Evolutionary conservation across 2,888 invertebrate genomes (phyloP).

Genomic region (Drosophila picticornis): DNA sequence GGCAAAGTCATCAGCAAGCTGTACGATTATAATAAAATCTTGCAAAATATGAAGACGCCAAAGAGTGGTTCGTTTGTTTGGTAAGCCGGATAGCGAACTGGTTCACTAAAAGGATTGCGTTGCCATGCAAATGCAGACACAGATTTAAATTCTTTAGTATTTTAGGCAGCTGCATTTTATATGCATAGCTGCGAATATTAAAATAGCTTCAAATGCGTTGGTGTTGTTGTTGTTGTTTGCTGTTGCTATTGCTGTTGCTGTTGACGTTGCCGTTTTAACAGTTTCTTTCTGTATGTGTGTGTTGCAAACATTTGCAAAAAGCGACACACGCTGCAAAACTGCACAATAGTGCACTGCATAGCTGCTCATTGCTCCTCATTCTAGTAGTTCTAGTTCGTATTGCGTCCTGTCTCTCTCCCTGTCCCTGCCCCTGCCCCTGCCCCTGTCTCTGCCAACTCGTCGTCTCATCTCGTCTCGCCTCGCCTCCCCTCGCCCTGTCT

Average conservation of each 20-base stretch:
- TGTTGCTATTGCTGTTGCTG: constrained; percentile 42
- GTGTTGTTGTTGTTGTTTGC: constrained; percentile 37
- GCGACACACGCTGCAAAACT: constrained; percentile 79
- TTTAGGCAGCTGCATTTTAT: constrained; percentile 67
- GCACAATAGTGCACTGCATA: constrained; percentile 64
- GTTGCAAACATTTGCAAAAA: constrained; percentile 74
- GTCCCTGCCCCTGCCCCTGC: background rate
- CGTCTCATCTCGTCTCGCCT: background rate
- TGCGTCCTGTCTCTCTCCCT: constrained; percentile 10
- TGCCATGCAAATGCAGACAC: constrained; percentile 42
- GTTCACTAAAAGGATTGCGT: constrained; percentile 41
- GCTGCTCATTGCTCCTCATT: constrained; percentile 51
- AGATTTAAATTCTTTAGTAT: constrained; percentile 41
- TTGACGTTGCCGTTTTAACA: constrained; percentile 44
- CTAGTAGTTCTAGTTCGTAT: constrained; percentile 41
- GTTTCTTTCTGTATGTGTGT: constrained; percentile 40
- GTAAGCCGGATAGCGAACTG: constrained; percentile 39
- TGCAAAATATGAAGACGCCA: constrained; percentile 20
- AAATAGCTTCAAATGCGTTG: constrained; percentile 69
- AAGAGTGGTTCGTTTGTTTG: constrained; percentile 32
- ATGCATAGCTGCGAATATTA: constrained; percentile 68
- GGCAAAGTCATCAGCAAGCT: constrained; percentile 36
- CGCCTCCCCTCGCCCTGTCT: constrained; percentile 21
- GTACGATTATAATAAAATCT: constrained; percentile 41
- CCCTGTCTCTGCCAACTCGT: background rate